Base-by-base conservation (phyloP, 2,888 invertebrate species). In the Cynaeus angustus region DNA sequence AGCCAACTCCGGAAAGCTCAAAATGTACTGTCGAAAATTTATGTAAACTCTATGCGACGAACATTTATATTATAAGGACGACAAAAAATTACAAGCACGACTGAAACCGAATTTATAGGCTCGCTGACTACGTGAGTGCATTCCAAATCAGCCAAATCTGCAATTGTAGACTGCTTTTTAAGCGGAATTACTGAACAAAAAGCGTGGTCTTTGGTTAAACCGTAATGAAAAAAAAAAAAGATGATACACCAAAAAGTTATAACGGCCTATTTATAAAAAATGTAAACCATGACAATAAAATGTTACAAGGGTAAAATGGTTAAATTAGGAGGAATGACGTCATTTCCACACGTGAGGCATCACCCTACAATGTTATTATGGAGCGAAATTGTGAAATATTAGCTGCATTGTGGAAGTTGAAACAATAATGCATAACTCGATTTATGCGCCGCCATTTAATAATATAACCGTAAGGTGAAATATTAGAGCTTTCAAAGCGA, bases 81-180 rank as follows among this genome's bases (percentile, higher is more conserved):
- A 8, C 14, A 46, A 46, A 46, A 46, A 46, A 46, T 43, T 12
- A 13, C 46, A 6, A n/a, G 4, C 46, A 21, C 21, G 26, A 26
- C n/a, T 50, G 6, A 28, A 28, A 16, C 30, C 30, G n/a, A 50
- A 50, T 28, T 28, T 26, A 28, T 50, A n/a, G 16, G 50, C 50
- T 12, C 12, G 26, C 1, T 6, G n/a, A 5, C 13, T n/a, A 50
- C 50, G 50, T 50, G 50, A 50, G 26, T 50, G 50, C 12, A 28
- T 28, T 50, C 7, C 30, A 21, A 50, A 50, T 50, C n/a, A 16
- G 16, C 14, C 13, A 50, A 50, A 50, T 50, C 30, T 50, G 50
- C 50, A 50, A 50, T 50, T 21, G 26, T 28, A 16, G 50, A 28
- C 26, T 50, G 50, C 26, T 28, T 26, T 50, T 48, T 21, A 13